Base-by-base conservation (phyloP, 1,140 invertebrate species). In the Periplaneta americana region DNA sequence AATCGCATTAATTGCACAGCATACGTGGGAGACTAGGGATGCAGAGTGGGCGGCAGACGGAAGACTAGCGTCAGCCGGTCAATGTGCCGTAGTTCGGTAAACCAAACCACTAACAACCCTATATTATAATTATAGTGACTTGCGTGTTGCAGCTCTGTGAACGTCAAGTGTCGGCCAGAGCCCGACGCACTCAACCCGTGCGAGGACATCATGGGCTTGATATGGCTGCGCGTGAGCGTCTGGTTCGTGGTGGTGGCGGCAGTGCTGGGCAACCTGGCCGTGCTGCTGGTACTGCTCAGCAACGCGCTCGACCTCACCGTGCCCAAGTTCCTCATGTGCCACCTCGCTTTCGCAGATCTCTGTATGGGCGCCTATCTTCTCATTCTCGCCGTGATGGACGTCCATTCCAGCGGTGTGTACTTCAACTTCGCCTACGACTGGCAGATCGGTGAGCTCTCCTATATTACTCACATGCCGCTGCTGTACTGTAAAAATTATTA, bases 161-260 rank as follows among this genome's bases (percentile, higher is more conserved):
- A 66, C 13, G 48, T 66, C 8, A 66, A 28, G 48, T 94, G 93
- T 84, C 87, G 85, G 32, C 93, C 93, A 0, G 84, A 85, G 48
- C 92, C 92, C 1, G 91, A 94, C 85, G 91, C 91, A 13, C 90
- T 93, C 82, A 94, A 93, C 85, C 93, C 93, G 11, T 93, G 93
- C 83, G 93, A 93, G 86, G 92, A 94, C 83, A 90, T 93, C 31
- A 92, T 93, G 89, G 92, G 92, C 33, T 85, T 82, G 36, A 81
- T 78, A 36, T 85, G 84, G 84, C 77, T 87, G 4, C 83, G 86
- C 36, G 86, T 91, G 1, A 86, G 89, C n/a, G 91, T 93, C 10
- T 93, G 93, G 93, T 83, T 93, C 31, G 91, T 94, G 0, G 89
- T 91, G 17, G 84, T 91, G 37, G 88, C 91, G 6, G 91, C 92